A percentile compares a stretch with the other conserved stretches of the same genome.
Evolutionary conservation across 2,797 vertebrate species (phyloP).

Genomic region (Phataginus tetradactyla): DNA sequence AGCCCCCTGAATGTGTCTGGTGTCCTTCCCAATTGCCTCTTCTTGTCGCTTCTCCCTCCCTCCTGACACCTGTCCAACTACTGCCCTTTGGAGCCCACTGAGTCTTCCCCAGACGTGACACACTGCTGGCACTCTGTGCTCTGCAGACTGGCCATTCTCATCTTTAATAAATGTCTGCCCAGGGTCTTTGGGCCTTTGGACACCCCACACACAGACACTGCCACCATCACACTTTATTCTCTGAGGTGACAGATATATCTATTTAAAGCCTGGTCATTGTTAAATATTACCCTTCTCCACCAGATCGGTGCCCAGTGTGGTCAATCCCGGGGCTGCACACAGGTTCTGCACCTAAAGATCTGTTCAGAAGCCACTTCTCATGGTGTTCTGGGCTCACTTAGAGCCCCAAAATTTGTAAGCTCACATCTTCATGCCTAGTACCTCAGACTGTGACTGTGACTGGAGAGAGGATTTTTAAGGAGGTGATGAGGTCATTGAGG

Average conservation of each 20-base stretch:
- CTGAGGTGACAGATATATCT: not conserved
- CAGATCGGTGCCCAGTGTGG: too few relatives aligned
- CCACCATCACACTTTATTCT: not conserved
- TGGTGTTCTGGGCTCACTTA: not conserved
- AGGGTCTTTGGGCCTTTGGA: not conserved
- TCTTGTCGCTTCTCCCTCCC: not conserved
- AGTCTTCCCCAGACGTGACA: not conserved
- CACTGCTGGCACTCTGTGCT: too few relatives aligned
- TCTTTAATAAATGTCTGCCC: not conserved
- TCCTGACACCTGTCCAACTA: not conserved
- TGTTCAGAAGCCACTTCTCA: not conserved
- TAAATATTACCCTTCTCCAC: not conserved
- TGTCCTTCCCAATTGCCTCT: fast-evolving
- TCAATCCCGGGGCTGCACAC: fast-evolving
- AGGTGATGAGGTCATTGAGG: not conserved
- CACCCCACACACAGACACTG: too few relatives aligned
- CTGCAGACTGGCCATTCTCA: not conserved
- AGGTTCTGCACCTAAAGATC: not conserved
- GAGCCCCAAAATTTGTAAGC: not conserved
- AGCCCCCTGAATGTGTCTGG: not conserved
- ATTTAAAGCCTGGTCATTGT: not conserved
- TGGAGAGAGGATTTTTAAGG: not conserved
- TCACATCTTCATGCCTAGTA: not conserved
- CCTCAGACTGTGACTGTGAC: not conserved
- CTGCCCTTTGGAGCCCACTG: not conserved